Evolutionary conservation across 37 sponge, comb jelly and placozoan genomes (phyloP).

Genomic region (Oscarella lobularis): DNA sequence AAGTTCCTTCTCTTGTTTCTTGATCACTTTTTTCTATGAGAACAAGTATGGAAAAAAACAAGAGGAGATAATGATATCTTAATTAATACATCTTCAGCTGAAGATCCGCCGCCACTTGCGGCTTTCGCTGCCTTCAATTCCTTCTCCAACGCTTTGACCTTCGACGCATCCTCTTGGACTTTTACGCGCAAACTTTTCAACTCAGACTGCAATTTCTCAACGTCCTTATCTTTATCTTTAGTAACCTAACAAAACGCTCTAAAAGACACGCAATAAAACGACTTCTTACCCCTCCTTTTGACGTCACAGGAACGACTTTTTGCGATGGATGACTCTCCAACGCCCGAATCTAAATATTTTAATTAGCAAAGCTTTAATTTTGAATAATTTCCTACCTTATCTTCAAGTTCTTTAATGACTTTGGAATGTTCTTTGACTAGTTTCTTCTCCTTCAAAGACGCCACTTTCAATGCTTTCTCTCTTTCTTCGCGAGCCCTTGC

Average conservation of each 20-base stretch:
- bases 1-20: conserved; percentile 14
- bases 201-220: too few species aligned
- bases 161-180: neutral
- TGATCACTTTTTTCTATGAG: conserved; percentile 12
- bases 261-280: too few species aligned
- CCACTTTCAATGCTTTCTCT: neutral
- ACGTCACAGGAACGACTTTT: too few species aligned
- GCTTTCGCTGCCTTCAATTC: neutral
- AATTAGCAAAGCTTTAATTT: neutral
- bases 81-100: conserved; percentile 4
- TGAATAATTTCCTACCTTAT: too few species aligned
- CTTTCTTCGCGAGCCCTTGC: neutral
- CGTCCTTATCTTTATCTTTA: too few species aligned
- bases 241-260: too few species aligned
- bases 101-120: neutral
- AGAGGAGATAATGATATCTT: neutral
- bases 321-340: too few species aligned
- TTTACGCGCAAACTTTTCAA: too few species aligned
- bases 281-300: too few species aligned
- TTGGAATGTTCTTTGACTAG: neutral
- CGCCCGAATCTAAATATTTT: neutral
- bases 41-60: neutral
- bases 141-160: neutral
- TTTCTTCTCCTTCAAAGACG: neutral
- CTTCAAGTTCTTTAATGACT: neutral